These are phyloP conservation scores for Orchestia grillus DNA, from an alignment of 1,140 invertebrate species.

Conservation along the genomic window DNA sequence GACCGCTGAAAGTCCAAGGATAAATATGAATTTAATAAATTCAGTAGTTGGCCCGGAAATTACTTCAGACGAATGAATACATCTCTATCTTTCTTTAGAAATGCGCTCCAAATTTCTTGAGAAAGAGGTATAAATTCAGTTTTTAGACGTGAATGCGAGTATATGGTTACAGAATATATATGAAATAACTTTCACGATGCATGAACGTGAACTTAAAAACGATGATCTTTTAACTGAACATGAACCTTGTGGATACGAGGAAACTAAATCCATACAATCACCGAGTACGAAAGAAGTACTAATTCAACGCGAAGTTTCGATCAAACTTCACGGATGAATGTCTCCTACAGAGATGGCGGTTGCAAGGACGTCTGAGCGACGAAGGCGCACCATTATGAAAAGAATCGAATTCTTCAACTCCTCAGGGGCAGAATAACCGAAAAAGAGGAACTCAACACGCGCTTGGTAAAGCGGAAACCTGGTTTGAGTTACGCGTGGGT, in stretches of 20 bases:
- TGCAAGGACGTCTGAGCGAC: neutral
- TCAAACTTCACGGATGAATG: neutral
- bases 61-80: neutral
- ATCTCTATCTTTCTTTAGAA: neutral
- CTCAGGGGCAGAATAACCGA: neutral
- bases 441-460: constrained; percentile 18
- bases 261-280: neutral
- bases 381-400: neutral
- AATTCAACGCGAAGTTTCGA: neutral
- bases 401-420: neutral
- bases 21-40: neutral
- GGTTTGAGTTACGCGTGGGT: constrained; percentile 24
- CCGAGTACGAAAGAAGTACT: neutral
- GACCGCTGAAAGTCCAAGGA: neutral
- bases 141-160: neutral
- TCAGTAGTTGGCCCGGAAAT: neutral
- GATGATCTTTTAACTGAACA: neutral
- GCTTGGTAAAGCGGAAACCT: neutral
- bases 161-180: neutral
- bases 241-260: neutral
- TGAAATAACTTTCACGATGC: neutral
- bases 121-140: too few relatives aligned
- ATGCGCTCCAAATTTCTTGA: neutral
- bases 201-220: neutral
- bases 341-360: neutral